phyloP scores from a whole-genome alignment of 2,888 invertebrate genomes.

The Lordiphosa andalusiaca region DNA sequence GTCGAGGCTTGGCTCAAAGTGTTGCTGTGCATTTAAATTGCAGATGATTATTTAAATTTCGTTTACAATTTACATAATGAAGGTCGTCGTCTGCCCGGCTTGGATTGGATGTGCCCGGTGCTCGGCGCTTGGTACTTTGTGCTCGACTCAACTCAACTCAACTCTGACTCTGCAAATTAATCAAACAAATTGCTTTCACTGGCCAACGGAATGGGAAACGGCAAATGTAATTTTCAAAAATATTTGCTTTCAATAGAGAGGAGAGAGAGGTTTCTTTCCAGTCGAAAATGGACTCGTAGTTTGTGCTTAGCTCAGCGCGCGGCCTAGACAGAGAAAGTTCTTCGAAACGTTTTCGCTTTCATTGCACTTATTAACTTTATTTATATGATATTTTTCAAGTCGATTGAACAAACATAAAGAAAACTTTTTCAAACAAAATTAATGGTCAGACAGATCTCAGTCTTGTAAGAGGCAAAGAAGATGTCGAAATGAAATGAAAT shows the following conservation, averaged over 20 bases:
- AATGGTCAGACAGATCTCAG: no score
- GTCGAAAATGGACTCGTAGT: conserved; percentile 18
- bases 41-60: conserved; percentile 75
- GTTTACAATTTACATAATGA: conserved; percentile 73
- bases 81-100: conserved; percentile 55
- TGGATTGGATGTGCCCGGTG: neutral
- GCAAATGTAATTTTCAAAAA: conserved; percentile 66
- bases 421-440: no score
- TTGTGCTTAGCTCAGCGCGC: conserved; percentile 32
- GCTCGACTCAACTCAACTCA: neutral
- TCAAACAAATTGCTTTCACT: conserved; percentile 66
- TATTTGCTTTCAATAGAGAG: conserved; percentile 64
- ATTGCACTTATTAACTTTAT: neutral
- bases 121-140: neutral
- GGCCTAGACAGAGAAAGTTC: conserved; percentile 11
- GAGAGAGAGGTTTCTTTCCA: conserved; percentile 15
- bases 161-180: conserved; percentile 48
- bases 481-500: no score
- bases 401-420: no score
- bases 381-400: no score
- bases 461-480: no score
- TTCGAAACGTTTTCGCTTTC: no score
- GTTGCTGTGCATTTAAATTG: conserved; percentile 74
- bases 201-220: conserved; percentile 27
- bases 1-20: conserved; percentile 58